Base-by-base conservation (phyloP, 2,888 invertebrate species). In the Hanleya hanleyi region DNA sequence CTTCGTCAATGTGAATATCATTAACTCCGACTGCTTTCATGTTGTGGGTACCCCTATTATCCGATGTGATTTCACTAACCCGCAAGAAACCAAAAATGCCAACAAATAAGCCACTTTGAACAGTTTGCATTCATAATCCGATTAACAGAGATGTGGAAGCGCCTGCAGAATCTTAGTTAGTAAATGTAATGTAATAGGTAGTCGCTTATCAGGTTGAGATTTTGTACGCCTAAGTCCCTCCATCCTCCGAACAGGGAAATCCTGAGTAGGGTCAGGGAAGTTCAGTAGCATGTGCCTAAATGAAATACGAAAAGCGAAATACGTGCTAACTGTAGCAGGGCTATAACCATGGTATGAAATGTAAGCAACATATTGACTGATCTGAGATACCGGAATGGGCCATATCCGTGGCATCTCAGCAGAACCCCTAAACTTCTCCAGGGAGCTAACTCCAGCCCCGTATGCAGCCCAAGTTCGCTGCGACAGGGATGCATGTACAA, bases 41-140 rank as follows among this genome's bases (percentile, higher is more conserved):
- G 12, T 41, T 12, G 12, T 12, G n/a, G 47, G 47, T n/a, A n/a
- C n/a, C n/a, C n/a, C n/a, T n/a, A n/a, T n/a, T n/a, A n/a, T n/a
- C n/a, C n/a, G n/a, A n/a, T n/a, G n/a, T n/a, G n/a, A n/a, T n/a
- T n/a, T n/a, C n/a, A n/a, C n/a, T n/a, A n/a, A n/a, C n/a, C n/a
- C 64, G 1, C 15, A 64, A 35, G n/a, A 64, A 64, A 64, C 29
- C 64, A 64, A 32, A 33, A 33, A 64, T 64, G 64, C 36, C 22
- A 64, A 22, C 33, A 64, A 35, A 64, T 32, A 64, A 22, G 33
- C 33, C 1, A 36, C 64, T 35, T 33, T 51, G 37, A 69, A 69
- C 51, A 69, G 26, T 50, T 57, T 69, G 36, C 35, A 33, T 18
- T 69, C 69, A 26, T 69, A 69, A n/a, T 26, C 29, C 15, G 38